Evolutionary conservation across 2,797 vertebrate species (phyloP).

Genomic region (Columba guinea): DNA sequence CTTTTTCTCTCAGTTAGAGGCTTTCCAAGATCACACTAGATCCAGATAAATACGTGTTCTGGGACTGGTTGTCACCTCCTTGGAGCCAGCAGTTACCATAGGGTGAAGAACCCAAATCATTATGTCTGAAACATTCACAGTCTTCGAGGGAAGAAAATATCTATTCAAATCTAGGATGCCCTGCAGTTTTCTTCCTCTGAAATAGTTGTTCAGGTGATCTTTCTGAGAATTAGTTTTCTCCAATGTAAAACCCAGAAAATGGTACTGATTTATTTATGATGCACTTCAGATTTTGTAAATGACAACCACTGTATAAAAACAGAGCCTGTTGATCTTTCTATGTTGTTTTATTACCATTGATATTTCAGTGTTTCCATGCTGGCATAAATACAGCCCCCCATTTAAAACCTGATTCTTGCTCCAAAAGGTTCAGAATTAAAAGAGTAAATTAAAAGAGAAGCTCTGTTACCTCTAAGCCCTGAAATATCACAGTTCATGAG

Average conservation of each 20-base stretch:
- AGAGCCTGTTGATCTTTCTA: background rate
- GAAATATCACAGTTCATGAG: background rate
- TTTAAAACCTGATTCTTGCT: background rate
- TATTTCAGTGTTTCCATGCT: background rate
- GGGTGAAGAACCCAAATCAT: background rate
- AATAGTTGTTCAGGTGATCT: background rate
- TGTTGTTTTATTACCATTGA: background rate
- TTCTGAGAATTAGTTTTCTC: background rate
- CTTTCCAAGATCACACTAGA: background rate
- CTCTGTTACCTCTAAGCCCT: background rate
- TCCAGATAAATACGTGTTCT: background rate
- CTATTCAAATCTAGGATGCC: background rate
- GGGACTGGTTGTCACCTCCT: background rate
- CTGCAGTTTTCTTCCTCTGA: background rate
- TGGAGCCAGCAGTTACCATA: background rate
- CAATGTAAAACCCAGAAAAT: background rate
- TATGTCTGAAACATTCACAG: background rate
- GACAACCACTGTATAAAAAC: accelerated
- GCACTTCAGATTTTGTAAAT: background rate
- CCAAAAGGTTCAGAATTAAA: background rate
- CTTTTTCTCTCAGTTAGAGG: background rate
- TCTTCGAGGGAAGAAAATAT: background rate
- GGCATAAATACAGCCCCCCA: background rate
- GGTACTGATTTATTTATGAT: background rate
- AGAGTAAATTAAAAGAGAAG: background rate